Conservation (phyloP, 2,113 vertebrate genomes). For the Apteryx mantelli region DNA sequence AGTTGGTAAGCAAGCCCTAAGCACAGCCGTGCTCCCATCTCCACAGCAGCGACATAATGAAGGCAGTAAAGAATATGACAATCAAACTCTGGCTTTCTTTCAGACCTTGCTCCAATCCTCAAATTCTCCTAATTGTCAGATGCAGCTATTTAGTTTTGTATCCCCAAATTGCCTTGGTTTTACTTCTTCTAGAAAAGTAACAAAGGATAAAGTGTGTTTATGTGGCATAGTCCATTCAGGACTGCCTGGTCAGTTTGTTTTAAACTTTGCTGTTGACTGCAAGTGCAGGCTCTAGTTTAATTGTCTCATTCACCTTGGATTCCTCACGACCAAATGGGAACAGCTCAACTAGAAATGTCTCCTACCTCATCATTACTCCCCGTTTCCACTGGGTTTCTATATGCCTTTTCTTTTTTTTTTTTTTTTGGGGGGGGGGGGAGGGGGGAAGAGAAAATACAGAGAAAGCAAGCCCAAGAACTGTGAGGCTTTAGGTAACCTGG, state of each 20-base stretch:
- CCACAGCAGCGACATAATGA: neutral
- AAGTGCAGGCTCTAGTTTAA: neutral
- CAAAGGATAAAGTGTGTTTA: neutral
- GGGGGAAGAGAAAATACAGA: neutral
- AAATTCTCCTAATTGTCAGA: conserved; percentile 1
- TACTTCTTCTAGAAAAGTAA: neutral
- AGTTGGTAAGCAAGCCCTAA: neutral
- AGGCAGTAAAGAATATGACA: neutral
- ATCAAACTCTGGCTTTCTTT: neutral
- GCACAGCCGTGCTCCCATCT: neutral
- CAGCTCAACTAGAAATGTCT: neutral
- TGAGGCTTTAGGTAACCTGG: neutral
- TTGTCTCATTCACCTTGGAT: neutral
- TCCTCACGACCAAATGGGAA: neutral
- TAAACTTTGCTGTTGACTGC: neutral
- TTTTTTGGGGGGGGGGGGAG: neutral
- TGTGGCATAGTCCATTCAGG: neutral
- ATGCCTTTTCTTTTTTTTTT: neutral
- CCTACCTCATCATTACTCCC: neutral
- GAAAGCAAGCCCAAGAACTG: neutral
- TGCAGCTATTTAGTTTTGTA: neutral
- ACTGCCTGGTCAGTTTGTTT: neutral
- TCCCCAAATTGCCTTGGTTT: neutral
- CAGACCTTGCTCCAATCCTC: neutral
- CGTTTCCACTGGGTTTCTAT: neutral